Base-by-base conservation (phyloP, 2,797 vertebrate species). In the Poecilia velifera region DNA sequence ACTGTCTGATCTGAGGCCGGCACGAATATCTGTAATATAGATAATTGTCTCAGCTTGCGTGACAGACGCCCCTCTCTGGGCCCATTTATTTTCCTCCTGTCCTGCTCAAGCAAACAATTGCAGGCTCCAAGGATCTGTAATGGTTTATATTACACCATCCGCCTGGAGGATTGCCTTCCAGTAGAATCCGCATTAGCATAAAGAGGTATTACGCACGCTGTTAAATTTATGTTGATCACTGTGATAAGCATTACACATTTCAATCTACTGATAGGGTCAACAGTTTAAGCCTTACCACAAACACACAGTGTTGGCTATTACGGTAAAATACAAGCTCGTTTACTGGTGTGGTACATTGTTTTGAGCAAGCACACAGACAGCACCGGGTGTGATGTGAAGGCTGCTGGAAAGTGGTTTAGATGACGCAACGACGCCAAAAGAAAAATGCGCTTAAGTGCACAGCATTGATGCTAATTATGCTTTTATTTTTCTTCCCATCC, bases 201-300 rank as follows among this genome's bases (percentile, higher is more conserved):
- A 47, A 64, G 45, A 47, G 43, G 20, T 74, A 74, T 55, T 74
- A 55, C 55, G 51, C 51, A n/a, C 6, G 5, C 68, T 41, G 49
- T n/a, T 55, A 55, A 74, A 74, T 55, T 74, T 55, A 41, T 55
- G 57, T n/a, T 72, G 68, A 72, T 72, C 68, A 46, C 41, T 72
- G 43, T 45, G 68, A 72, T 72, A 72, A 45, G 25, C 68, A 72
- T 46, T 46, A 45, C 25, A 16, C 43, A 46, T 72, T 72, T 72
- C 68, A 45, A 28, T 72, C 41, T 46, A 72, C n/a, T 72, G 41
- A 72, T 28, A 8, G 68, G 68, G 68, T 71, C 68, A 28, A 46
- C 25, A 28, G 43, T 71, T 71, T 45, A 28, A 71, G 43, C n/a
- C 59, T 64, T 64, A 64, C 68, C 68, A 28, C 41, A 71, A 71